Base-by-base conservation (phyloP, 2,888 invertebrate species). In the Yponomeuta malinellus region DNA sequence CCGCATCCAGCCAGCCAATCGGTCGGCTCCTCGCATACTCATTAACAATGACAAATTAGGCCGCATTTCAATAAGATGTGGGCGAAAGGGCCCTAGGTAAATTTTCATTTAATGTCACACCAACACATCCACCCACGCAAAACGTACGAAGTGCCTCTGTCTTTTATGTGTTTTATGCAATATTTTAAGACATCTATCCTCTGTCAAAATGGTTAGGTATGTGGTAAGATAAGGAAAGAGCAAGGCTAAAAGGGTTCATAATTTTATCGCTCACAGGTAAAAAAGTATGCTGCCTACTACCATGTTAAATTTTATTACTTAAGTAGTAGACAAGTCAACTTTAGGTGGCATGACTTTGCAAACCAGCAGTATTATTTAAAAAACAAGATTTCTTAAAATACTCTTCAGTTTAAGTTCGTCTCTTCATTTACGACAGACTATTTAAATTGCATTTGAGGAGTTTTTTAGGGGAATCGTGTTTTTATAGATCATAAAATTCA, bases 21-120 rank as follows among this genome's bases (percentile, higher is more conserved):
- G 68, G 2, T 59, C 15, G 52, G 52, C 52, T 59, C 52, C 68
- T 37, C 43, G 29, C 63, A 52, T 3, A 12, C 33, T n/a, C 29
- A 65, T 31, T 43, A 68, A 37, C 68, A 68, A 68, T 65, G 65
- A 48, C 68, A 68, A 67, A 68, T 48, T 48, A 43, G 48, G 23
- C 12, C 23, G 15, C 68, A 68, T 68, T 68, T 15, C 65, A 65
- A 65, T 65, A 65, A 43, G n/a, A 68, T 43, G 68, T 68, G 68
- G 68, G 68, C 68, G 68, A 37, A 37, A 68, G 68, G n/a, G 68
- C 43, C 29, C n/a, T 12, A 59, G 52, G 52, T 59, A 59, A 15
- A 3, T 59, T 59, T 59, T 59, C 9, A 31, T 65, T 65, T 65
- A n/a, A 65, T 33, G 65, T 29, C 33, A 65, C 52, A 59, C 52